Base-by-base conservation (phyloP, 2,113 vertebrate species). In the Oryctolagus cuniculus region DNA sequence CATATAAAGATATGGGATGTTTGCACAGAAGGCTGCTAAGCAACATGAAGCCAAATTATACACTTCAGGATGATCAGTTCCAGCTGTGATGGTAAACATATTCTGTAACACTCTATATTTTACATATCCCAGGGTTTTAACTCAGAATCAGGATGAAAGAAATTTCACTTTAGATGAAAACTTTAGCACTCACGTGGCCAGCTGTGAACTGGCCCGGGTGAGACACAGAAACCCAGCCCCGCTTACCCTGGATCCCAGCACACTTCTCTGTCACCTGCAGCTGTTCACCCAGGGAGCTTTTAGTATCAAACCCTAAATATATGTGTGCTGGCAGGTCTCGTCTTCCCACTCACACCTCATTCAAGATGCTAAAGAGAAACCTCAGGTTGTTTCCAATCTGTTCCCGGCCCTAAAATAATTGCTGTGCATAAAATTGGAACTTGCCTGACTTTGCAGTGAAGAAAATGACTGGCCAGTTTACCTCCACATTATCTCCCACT, bases 41-140 rank as follows among this genome's bases (percentile, higher is more conserved):
- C 92, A 96, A 96, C 75, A 49, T 79, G 86, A 96, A 89, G 92
- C 92, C 90, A 90, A 86, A 87, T 97, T 96, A 90, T n/a, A 91
- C 73, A 93, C 90, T 88, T 96, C 81, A 36, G 53, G 44, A 64
- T 22, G 89, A 96, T 97, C 90, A 77, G 55, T 96, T 96, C 96
- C 97, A 97, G 97, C 96, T 97, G 96, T 90, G 79, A 87, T 61
- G 70, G 92, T 95, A 96, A 97, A 97, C 95, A 95, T 87, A 75
- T 36, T 94, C 75, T 87, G 31, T 95, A 93, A 88, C 95, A 95
- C 90, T 92, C 93, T 92, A 53, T 95, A 95, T 92, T 96, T 96
- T 92, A 96, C 80, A 84, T 86, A 79, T 94, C 53, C 70, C 73
- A 64, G 95, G 64, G 51, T 95, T 96, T 95, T 94, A 86, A 51